Conservation (phyloP, 2,888 invertebrate species). For the Eumacrocentrus americanus region DNA sequence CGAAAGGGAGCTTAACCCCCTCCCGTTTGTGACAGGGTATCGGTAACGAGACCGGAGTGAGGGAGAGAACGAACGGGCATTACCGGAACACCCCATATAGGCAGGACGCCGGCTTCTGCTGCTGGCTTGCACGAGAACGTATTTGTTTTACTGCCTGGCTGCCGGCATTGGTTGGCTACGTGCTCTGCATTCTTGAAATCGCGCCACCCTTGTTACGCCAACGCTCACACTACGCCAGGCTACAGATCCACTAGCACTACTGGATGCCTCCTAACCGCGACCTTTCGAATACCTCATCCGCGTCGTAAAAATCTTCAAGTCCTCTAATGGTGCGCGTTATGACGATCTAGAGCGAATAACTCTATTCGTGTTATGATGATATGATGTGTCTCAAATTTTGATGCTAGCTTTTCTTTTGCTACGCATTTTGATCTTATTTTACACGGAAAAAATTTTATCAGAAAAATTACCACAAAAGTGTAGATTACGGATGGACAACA, state of each 20-base stretch:
- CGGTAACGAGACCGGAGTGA: conserved; percentile 44
- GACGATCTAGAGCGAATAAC: conserved; percentile 34
- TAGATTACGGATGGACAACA: no score
- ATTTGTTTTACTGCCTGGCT: conserved; percentile 62
- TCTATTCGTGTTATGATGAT: conserved; percentile 37
- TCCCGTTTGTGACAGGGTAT: conserved; percentile 31
- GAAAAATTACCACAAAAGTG: no score
- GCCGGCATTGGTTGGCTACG: conserved; percentile 61
- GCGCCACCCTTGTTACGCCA: conserved; percentile 56
- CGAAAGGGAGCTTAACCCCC: neutral
- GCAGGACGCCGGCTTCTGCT: conserved; percentile 41
- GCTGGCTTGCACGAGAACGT: conserved; percentile 47
- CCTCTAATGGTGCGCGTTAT: conserved; percentile 48
- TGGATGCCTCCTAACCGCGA: conserved; percentile 12
- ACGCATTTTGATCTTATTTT: conserved; percentile 22
- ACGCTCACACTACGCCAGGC: conserved; percentile 35
- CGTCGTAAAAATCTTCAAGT: conserved; percentile 48
- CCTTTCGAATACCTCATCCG: conserved; percentile 11
- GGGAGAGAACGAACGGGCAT: neutral
- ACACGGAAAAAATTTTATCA: neutral
- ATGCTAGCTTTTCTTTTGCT: no score
- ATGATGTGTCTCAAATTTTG: conserved; percentile 10
- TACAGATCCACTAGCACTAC: conserved; percentile 4
- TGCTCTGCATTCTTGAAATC: conserved; percentile 61
- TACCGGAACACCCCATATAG: conserved; percentile 15